phyloP scores from a whole-genome alignment of 2,888 invertebrate species.

The Caenorhabditis japonica region DNA sequence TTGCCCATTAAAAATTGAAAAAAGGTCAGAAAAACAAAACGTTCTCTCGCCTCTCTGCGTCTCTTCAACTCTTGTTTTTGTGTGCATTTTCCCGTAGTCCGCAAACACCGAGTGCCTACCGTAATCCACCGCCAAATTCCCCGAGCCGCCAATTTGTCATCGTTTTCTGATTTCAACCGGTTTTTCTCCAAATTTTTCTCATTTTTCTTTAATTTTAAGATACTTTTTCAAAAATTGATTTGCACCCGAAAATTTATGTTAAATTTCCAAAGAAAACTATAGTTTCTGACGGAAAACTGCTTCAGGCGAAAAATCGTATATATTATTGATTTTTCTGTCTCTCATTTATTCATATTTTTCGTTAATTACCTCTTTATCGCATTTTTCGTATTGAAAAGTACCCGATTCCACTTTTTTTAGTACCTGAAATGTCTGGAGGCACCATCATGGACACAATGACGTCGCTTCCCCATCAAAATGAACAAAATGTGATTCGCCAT shows the following conservation, averaged over 20 bases:
- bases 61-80: neutral
- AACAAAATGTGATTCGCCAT: conserved; percentile 70
- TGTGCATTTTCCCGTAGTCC: conserved; percentile 31
- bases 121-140: conserved; percentile 6
- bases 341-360: too few species aligned
- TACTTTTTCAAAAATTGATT: neutral
- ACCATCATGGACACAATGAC: conserved; percentile 72
- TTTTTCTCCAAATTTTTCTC: neutral
- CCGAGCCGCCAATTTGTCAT: conserved; percentile 19
- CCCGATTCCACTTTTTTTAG: conserved; percentile 16
- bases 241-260: too few species aligned
- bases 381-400: too few species aligned
- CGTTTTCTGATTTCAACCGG: neutral
- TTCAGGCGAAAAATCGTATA: too few species aligned
- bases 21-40: too few species aligned
- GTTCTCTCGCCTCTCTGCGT: too few species aligned
- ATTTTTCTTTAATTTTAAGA: neutral
- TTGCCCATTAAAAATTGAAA: too few species aligned
- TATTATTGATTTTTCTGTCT: too few species aligned
- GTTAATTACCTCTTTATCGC: neutral
- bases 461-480: conserved; percentile 69
- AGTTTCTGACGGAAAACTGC: too few species aligned
- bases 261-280: too few species aligned
- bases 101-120: conserved; percentile 34
- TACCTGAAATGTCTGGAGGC: conserved; percentile 70